Evolutionary conservation across 2,888 invertebrate genomes (phyloP), one percentile per base, ranked within the genome.

Genomic region (Acheta domesticus): DNA sequence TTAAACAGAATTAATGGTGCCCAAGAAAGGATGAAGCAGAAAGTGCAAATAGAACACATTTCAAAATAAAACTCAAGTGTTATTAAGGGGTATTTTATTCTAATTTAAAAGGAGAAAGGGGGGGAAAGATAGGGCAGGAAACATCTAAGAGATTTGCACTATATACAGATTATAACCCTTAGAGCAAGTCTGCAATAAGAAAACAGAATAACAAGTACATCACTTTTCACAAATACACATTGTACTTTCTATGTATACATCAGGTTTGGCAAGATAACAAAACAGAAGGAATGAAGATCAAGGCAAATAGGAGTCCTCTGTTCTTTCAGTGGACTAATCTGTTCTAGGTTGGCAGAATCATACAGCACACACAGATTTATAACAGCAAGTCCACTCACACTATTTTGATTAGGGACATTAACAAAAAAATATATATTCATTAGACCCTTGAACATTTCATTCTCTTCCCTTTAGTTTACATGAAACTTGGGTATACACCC

Each of bases 171-270:
- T 36, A 62, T 62, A n/a, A 62, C 62, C 62, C 62, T 62, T 12
- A 62, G 4, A 62, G 14, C 62, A 62, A 12, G 36, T 36, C 36
- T 36, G 36, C 36, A 36, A 36, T 36, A 36, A 36, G 36, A 36
- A 36, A 36, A 36, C 36, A 36, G 36, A 36, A 36, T 36, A 36
- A 62, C 14, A 62, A 62, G n/a, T 14, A 62, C 14, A 62, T 19
- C 62, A 62, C n/a, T 62, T 62, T 62, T 62, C 62, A 62, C 62
- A 62, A 62, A 62, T 62, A 62, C n/a, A 62, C 62, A 62, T 62
- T 36, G 36, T 36, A 62, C 14, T 19, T 62, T 62, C n/a, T n/a
- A 62, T 14, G 62, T 19, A 62, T 62, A 62, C 62, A 62, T 36
- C 36, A 62, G n/a, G 62, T 62, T 62, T 62, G 62, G 62, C 62